These are phyloP conservation scores for Pseudorhombus dupliciocellatus DNA, from an alignment of 2,113 vertebrate genomes.

Conservation along the genomic window DNA sequence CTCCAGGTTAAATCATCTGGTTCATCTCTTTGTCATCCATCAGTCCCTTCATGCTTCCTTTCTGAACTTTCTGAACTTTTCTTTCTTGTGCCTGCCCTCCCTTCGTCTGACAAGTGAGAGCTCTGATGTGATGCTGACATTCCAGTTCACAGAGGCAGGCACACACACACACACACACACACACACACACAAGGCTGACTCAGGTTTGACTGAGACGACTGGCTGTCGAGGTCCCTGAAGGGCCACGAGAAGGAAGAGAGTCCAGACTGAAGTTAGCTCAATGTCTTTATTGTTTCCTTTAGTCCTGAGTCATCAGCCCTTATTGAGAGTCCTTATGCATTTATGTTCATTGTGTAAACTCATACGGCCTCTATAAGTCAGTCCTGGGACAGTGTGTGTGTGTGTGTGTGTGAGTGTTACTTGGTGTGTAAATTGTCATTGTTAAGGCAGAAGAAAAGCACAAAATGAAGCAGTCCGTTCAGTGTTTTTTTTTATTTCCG, in stretches of 20 bases:
- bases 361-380: too few relatives aligned
- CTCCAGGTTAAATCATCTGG: background rate
- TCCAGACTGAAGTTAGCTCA: too few relatives aligned
- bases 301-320: too few relatives aligned
- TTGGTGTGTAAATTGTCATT: too few relatives aligned
- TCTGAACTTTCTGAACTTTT: background rate
- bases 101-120: slow-evolving; percentile 45
- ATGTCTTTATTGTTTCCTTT: too few relatives aligned
- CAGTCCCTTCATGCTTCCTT: slow-evolving; percentile 21
- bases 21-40: background rate
- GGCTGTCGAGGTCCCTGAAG: slow-evolving; percentile 8
- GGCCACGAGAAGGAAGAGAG: background rate
- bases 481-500: too few relatives aligned
- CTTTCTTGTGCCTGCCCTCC: slow-evolving; percentile 14
- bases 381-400: too few relatives aligned
- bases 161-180: background rate
- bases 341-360: too few relatives aligned
- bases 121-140: slow-evolving; percentile 35
- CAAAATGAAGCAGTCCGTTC: too few relatives aligned
- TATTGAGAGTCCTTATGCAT: too few relatives aligned
- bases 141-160: slow-evolving; percentile 37
- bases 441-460: too few relatives aligned
- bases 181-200: slow-evolving; percentile 25
- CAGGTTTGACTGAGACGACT: slow-evolving; percentile 2
- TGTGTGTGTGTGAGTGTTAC: too few relatives aligned